phyloP scores from a whole-genome alignment of 2,888 invertebrate species.

The Drosophila putrida region DNA sequence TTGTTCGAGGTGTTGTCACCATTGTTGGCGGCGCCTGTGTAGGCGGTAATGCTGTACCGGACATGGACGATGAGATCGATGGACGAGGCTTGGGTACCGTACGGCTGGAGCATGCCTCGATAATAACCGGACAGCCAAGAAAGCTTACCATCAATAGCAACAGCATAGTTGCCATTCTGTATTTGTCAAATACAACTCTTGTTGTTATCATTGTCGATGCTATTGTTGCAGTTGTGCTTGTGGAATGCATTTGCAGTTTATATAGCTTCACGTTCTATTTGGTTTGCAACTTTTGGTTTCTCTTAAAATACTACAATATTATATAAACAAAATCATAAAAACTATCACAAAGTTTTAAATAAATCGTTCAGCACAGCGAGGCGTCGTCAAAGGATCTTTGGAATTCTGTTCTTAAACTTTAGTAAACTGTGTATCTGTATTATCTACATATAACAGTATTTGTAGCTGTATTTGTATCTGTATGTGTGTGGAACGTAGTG shows the following conservation, averaged over 20 bases:
- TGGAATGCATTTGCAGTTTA: constrained; percentile 70
- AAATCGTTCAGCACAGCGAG: constrained; percentile 51
- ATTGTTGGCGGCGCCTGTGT: constrained; percentile 48
- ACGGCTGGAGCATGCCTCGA: constrained; percentile 85
- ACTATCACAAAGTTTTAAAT: constrained; percentile 54
- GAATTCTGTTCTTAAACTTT: constrained; percentile 42
- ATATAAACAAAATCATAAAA: constrained; percentile 25
- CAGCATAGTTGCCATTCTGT: constrained; percentile 46
- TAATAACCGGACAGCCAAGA: constrained; percentile 55
- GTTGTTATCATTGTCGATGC: constrained; percentile 12
- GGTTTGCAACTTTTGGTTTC: constrained; percentile 55
- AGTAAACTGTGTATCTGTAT: constrained; percentile 7
- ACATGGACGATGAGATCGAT: constrained; percentile 83
- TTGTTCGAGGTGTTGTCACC: constrained; percentile 85
- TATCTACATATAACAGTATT: not conserved
- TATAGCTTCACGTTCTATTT: constrained; percentile 39
- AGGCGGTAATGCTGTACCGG: constrained; percentile 68
- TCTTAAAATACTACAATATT: constrained; percentile 31
- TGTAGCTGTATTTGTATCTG: constrained; percentile 14
- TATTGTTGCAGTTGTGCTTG: constrained; percentile 35
- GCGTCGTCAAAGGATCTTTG: constrained; percentile 72
- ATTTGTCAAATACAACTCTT: constrained; percentile 30
- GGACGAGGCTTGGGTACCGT: constrained; percentile 92
- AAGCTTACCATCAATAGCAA: constrained; percentile 49
- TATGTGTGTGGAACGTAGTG: constrained; percentile 54